Conservation (phyloP, 2,113 vertebrate genomes). For the Megalops atlanticus region DNA sequence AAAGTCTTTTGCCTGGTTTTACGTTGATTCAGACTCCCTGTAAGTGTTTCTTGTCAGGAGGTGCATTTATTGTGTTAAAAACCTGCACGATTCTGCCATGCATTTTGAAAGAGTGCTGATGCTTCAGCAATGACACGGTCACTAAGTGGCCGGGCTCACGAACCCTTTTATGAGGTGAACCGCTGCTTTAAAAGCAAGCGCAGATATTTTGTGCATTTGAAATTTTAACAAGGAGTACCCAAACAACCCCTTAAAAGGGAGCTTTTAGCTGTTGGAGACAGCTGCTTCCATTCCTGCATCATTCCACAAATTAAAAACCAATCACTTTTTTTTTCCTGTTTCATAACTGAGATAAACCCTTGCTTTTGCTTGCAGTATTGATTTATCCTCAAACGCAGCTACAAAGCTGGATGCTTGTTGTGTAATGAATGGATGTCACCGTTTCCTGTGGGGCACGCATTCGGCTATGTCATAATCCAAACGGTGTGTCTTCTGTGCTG, state of each 20-base stretch:
- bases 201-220: not conserved
- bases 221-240: not conserved
- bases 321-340: constrained; percentile 10
- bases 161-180: not conserved
- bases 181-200: not conserved
- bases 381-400: not conserved
- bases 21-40: not conserved
- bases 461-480: not conserved
- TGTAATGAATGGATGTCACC: not conserved
- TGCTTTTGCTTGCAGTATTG: not conserved
- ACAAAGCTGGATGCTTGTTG: not conserved
- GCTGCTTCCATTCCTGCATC: not conserved
- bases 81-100: not conserved
- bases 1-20: too few relatives aligned
- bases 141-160: not conserved
- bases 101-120: not conserved
- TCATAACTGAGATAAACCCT: not conserved
- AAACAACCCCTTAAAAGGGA: not conserved
- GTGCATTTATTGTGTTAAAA: not conserved
- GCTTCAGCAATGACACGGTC: not conserved
- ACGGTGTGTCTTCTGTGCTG: not conserved
- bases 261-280: not conserved
- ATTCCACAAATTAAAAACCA: not conserved
- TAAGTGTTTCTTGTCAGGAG: not conserved
- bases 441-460: not conserved